Conservation (phyloP, 2,888 invertebrate genomes). For the Schizaphis graminum region DNA sequence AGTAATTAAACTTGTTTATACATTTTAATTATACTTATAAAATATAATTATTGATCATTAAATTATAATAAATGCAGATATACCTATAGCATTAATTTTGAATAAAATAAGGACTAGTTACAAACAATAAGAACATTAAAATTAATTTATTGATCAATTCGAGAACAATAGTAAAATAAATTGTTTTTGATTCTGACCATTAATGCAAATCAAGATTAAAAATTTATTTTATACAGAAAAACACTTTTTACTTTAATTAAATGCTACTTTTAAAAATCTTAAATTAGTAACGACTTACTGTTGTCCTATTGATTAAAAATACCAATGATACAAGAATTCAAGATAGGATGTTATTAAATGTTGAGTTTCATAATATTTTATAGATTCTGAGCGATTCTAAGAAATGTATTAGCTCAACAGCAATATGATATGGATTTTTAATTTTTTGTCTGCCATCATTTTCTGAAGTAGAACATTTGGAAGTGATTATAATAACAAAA, state of each 20-base stretch:
- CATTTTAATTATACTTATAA: background rate
- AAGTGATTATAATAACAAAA: background rate
- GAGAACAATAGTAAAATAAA: too few species aligned
- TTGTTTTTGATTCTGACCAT: too few species aligned
- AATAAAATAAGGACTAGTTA: background rate
- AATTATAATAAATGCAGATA: background rate
- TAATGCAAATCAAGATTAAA: too few species aligned
- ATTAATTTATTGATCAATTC: background rate
- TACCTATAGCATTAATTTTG: background rate
- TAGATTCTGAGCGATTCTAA: background rate
- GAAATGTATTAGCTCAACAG: background rate
- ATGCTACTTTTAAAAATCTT: background rate
- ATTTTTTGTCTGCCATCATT: background rate
- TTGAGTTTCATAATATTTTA: background rate
- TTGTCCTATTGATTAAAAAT: background rate
- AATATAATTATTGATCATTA: background rate
- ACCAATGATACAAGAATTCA: background rate
- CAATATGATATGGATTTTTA: background rate
- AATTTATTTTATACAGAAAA: background rate
- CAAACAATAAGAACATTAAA: background rate
- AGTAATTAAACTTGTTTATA: background rate
- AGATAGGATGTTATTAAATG: background rate
- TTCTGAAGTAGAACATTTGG: background rate
- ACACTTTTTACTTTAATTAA: background rate
- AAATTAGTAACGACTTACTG: background rate